Evolutionary conservation across 2,113 vertebrate species (phyloP), one percentile per base, ranked within the genome.

Genomic region (Gavialis gangeticus): DNA sequence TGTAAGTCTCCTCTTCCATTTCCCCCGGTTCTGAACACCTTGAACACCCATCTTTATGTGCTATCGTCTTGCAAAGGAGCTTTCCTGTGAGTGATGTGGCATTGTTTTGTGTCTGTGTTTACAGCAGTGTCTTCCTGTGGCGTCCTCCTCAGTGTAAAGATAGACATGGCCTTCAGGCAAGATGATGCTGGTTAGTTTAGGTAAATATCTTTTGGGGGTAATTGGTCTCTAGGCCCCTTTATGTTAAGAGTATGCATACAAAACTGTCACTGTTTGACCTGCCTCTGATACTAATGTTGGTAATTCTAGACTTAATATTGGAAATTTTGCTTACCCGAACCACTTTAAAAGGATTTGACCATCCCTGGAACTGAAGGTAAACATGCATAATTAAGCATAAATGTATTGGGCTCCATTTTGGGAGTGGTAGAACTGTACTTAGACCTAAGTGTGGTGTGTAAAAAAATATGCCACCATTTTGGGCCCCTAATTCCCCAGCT

Each of bases 51-150:
- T 73, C 78, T 24, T 46, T 19, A 37, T 4, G 24, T 21, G 1
- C 11, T 34, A 3, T 10, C 27, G 3, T 89, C 27, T 86, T 80
- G 76, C 19, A 11, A 37, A 57, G 82, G 10, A 46, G 37, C 77
- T 94, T 82, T 78, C 60, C 60, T 91, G 83, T 71, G 84, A 96
- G 84, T 55, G 83, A 60, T 34, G 88, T 77, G 30, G 27, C 0
- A 0, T 34, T 76, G 25, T 57, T 79, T 55, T 69, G 69, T 57
- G 66, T 63, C 73, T 85, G 67, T 75, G 28, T 87, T 46, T 46
- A 46, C 46, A 46, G 9, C 46, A 46, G 46, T 46, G 46, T 46
- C 7, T 46, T 46, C 46, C 80, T 85, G 30, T 11, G 69, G 28
- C 24, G 25, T 80, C 59, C 64, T 97, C 34, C 63, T 59, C 28